Conservation (phyloP, 2,888 invertebrate species). For the Sialis lutaria region DNA sequence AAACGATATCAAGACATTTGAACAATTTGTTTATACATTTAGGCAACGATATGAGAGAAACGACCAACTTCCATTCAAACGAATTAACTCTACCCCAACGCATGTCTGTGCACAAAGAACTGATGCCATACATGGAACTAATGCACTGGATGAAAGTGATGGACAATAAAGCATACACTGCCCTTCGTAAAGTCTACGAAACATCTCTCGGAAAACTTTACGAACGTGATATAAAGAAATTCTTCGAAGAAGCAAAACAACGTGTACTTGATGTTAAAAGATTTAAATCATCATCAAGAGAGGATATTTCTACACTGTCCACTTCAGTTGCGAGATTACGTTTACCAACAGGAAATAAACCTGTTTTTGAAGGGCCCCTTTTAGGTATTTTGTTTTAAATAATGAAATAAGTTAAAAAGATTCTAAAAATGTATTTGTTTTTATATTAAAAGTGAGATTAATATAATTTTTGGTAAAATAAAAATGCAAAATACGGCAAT, state of each 20-base stretch:
- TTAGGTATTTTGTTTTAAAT: too few relatives aligned
- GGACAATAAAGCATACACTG: slow-evolving; percentile 67
- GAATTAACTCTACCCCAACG: slow-evolving; percentile 60
- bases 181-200: slow-evolving; percentile 68
- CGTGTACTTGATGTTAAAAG: slow-evolving; percentile 35
- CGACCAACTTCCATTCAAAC: slow-evolving; percentile 25
- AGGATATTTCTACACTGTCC: slow-evolving; percentile 22
- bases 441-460: too few relatives aligned
- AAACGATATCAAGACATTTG: slow-evolving; percentile 71
- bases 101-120: slow-evolving; percentile 64
- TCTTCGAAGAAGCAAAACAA: slow-evolving; percentile 58
- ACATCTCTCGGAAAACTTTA: slow-evolving; percentile 72
- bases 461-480: too few relatives aligned
- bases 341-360: slow-evolving; percentile 17
- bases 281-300: slow-evolving; percentile 23
- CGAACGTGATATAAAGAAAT: slow-evolving; percentile 64
- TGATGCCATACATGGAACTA: slow-evolving; percentile 72
- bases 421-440: too few relatives aligned
- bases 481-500: too few relatives aligned
- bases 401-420: too few relatives aligned
- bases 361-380: slow-evolving; percentile 23
- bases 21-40: slow-evolving; percentile 92
- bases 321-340: slow-evolving; percentile 14
- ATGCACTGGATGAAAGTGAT: slow-evolving; percentile 85
- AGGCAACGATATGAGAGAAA: slow-evolving; percentile 47